A percentile compares a stretch with the other conserved stretches of the same genome.
phyloP scores from a whole-genome alignment of 2,888 invertebrate species.

The Hetaerina titia region DNA sequence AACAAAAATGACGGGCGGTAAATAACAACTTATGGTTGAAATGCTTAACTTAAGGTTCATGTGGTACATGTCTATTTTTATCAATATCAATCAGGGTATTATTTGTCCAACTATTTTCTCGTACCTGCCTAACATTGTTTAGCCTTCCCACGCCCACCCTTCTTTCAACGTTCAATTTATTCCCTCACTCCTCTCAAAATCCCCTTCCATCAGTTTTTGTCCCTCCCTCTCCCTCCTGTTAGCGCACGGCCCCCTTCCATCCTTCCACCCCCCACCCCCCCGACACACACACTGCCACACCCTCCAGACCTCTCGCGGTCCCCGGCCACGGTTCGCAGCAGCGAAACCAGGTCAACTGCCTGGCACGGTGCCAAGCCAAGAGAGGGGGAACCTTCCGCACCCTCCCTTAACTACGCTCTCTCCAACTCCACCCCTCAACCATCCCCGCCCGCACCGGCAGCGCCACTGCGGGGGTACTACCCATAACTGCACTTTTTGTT shows the following conservation, averaged over 20 bases:
- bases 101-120: not conserved
- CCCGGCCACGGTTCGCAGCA: conserved; percentile 12
- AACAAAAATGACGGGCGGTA: too few species aligned
- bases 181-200: not conserved
- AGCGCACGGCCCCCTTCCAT: not conserved
- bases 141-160: not conserved
- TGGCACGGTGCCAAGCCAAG: conserved; percentile 61
- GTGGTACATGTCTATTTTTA: too few species aligned
- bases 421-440: not conserved
- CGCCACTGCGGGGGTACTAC: conserved; percentile 43
- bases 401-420: not conserved
- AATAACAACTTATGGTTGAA: too few species aligned
- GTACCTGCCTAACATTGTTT: not conserved
- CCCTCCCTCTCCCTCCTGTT: not conserved
- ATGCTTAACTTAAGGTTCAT: too few species aligned
- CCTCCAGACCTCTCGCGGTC: not conserved
- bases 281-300: not conserved
- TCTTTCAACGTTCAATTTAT: not conserved
- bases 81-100: too few species aligned
- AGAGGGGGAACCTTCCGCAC: not conserved
- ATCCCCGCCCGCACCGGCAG: conserved; percentile 1
- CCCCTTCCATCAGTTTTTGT: not conserved
- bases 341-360: conserved; percentile 61
- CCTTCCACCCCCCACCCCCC: not conserved
- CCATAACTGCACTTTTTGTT: conserved; percentile 63